A percentile compares a stretch with the other conserved stretches of the same genome.
These are phyloP conservation scores for Neomorphus geoffroyi DNA, from an alignment of 2,797 vertebrate genomes.

Conservation along the genomic window DNA sequence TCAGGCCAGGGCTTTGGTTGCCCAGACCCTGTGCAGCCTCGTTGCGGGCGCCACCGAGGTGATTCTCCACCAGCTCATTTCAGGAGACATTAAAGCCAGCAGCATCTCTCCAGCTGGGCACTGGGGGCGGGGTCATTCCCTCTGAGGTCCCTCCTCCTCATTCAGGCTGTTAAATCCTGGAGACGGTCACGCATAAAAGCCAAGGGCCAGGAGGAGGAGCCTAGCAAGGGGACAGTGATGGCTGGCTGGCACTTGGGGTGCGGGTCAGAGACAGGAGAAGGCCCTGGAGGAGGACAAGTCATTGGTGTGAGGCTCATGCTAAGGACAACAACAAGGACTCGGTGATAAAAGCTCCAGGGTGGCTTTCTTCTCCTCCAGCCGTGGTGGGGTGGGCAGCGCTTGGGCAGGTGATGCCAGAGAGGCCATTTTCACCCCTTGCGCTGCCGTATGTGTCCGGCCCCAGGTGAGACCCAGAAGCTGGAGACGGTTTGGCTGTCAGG, in stretches of 20 bases:
- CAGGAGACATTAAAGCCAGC: neutral
- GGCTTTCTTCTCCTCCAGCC: neutral
- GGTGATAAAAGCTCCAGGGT: neutral
- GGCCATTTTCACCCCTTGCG: neutral
- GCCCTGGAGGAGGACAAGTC: neutral
- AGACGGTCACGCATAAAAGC: neutral
- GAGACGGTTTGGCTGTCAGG: slow-evolving; percentile 98
- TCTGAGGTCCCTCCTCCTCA: neutral
- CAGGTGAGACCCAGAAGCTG: slow-evolving; percentile 95
- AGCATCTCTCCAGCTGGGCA: neutral
- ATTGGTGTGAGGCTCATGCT: neutral
- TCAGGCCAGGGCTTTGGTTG: neutral
- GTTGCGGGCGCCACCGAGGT: neutral
- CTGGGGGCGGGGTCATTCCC: neutral
- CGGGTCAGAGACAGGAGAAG: neutral
- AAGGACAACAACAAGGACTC: neutral
- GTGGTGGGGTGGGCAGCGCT: rapidly evolving
- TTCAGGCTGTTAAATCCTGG: neutral
- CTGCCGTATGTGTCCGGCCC: rapidly evolving
- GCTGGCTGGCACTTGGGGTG: neutral
- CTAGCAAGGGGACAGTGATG: neutral
- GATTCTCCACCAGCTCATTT: neutral
- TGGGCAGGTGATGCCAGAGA: neutral
- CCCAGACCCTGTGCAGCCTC: neutral
- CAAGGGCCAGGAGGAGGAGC: neutral